Conservation (phyloP, 2,113 vertebrate genomes). For the Notechis scutatus region DNA sequence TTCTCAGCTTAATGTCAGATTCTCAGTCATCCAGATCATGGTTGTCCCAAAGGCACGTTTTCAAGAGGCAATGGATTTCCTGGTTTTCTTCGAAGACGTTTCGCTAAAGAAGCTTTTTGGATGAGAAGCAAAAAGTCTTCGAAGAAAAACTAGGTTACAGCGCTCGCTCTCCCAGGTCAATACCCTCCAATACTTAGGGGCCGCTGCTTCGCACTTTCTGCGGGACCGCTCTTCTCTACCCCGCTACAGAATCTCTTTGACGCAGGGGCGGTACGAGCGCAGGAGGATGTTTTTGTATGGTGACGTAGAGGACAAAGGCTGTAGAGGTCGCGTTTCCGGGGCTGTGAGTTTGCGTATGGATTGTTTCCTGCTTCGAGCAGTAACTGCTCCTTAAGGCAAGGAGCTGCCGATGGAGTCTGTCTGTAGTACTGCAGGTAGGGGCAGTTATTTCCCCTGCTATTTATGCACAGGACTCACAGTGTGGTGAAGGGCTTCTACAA, state of each 20-base stretch:
- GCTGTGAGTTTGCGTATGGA: background rate
- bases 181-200: background rate
- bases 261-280: background rate
- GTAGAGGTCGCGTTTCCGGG: background rate
- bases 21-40: too few species aligned
- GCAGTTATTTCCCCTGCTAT: background rate
- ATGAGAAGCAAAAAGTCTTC: too few species aligned
- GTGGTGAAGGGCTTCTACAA: background rate
- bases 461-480: background rate
- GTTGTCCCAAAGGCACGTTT: too few species aligned
- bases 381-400: background rate
- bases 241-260: background rate
- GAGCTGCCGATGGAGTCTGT: conserved; percentile 45
- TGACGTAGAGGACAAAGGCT: background rate
- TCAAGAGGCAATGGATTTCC: too few species aligned
- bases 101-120: too few species aligned
- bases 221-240: background rate
- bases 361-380: background rate
- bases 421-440: conserved; percentile 48
- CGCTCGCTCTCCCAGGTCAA: accelerated
- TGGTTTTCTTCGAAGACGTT: too few species aligned
- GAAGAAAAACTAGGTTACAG: too few species aligned
- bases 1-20: background rate
- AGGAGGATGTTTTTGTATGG: background rate
- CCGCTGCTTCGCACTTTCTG: background rate